A percentile compares a stretch with the other conserved stretches of the same genome.
phyloP scores from a whole-genome alignment of 2,113 vertebrate species.

The Microcebus tavaratra region DNA sequence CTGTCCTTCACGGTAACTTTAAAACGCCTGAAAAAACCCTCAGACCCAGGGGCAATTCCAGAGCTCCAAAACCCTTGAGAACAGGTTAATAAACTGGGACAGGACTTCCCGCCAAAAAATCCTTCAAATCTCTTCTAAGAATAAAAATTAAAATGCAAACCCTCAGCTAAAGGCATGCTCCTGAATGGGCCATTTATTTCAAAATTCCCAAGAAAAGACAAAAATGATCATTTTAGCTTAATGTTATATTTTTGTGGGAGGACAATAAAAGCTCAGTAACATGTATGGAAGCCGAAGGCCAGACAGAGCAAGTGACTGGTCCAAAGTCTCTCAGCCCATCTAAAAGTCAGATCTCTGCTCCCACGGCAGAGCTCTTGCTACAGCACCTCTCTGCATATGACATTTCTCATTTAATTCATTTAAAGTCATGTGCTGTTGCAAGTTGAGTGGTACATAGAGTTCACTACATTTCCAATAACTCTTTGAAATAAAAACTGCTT shows the following conservation, averaged over 20 bases:
- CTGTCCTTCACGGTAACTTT: background rate
- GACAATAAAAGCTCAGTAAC: background rate
- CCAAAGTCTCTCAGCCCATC: background rate
- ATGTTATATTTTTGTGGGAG: background rate
- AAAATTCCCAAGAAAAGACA: background rate
- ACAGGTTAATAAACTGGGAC: background rate
- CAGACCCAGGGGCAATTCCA: background rate
- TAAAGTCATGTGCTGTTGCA: background rate
- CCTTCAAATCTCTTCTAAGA: background rate
- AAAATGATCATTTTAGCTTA: background rate
- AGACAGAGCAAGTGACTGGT: background rate
- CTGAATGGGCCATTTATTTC: background rate
- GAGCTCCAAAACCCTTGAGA: background rate
- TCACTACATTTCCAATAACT: background rate
- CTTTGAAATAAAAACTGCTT: slow-evolving; percentile 40
- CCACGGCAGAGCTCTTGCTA: background rate
- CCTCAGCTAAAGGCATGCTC: background rate
- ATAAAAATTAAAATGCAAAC: background rate
- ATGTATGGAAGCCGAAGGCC: background rate
- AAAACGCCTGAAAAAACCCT: background rate
- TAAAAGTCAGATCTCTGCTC: background rate
- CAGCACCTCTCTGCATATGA: background rate
- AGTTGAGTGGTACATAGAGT: background rate
- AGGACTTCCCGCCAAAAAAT: background rate
- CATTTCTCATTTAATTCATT: background rate